Conservation (phyloP, 2,888 invertebrate species). For the Gymnosoma rotundatum region DNA sequence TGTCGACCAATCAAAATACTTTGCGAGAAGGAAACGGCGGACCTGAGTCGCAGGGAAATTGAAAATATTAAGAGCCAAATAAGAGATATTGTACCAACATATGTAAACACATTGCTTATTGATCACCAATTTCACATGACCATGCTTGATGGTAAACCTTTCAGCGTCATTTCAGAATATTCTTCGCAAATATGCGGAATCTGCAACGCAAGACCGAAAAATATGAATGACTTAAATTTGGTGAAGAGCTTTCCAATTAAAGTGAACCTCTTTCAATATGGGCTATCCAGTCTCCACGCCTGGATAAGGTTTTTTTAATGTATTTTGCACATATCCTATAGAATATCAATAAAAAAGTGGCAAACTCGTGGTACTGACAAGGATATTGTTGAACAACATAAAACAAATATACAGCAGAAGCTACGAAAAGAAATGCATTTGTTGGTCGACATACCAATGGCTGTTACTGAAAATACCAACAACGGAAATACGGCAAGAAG, state of each 20-base stretch:
- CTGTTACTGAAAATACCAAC: too few relatives aligned
- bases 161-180: constrained; percentile 14
- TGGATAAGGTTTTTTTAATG: constrained; percentile 27
- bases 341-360: constrained; percentile 37
- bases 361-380: constrained; percentile 21
- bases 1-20: too few relatives aligned
- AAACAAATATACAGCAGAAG: too few relatives aligned
- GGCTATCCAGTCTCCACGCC: constrained; percentile 8
- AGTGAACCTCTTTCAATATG: too few relatives aligned
- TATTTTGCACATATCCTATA: constrained; percentile 45
- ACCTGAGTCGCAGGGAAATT: constrained; percentile 45
- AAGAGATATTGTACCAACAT: constrained; percentile 25
- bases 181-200: too few relatives aligned
- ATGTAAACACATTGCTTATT: constrained; percentile 20
- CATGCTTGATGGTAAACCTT: constrained; percentile 23
- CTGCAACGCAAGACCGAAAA: not conserved
- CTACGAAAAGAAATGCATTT: too few relatives aligned
- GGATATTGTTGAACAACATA: constrained; percentile 16
- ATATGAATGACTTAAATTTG: constrained; percentile 24
- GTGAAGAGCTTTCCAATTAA: too few relatives aligned
- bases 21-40: too few relatives aligned
- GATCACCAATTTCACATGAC: too few relatives aligned
- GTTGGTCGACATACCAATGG: too few relatives aligned
- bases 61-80: constrained; percentile 49
- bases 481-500: too few relatives aligned